A percentile compares a stretch with the other conserved stretches of the same genome.
Conservation (phyloP, 2,797 vertebrate species). For the Lepidocolaptes lacrymiger region DNA sequence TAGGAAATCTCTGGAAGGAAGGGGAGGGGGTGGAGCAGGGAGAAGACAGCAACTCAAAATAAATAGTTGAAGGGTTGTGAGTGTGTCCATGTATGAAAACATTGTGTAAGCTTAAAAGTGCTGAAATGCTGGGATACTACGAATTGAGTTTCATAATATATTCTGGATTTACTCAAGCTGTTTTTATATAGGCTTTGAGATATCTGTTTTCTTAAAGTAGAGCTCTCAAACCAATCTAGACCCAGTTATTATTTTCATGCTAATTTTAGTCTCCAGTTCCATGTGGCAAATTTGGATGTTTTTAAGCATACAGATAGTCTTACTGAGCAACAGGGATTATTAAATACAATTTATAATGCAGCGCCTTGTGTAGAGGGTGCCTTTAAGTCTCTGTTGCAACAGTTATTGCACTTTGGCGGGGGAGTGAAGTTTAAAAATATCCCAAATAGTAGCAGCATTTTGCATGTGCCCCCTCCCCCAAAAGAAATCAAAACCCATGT, state of each 20-base stretch:
- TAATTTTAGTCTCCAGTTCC: not conserved
- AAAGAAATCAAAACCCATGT: not conserved
- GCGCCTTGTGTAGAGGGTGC: not conserved
- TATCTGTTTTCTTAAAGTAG: not conserved
- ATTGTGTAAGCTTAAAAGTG: not conserved
- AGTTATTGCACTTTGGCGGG: not conserved
- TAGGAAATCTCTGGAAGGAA: not conserved
- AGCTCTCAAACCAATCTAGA: not conserved
- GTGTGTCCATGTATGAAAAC: not conserved
- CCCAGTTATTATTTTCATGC: not conserved
- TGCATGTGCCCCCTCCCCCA: not conserved
- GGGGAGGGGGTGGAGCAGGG: not conserved
- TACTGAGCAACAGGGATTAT: not conserved
- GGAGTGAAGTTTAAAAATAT: not conserved
- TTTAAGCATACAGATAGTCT: not conserved
- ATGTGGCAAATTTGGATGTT: not conserved
- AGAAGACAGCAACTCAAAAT: not conserved
- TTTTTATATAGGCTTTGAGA: not conserved
- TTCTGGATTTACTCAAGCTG: not conserved
- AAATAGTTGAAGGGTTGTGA: not conserved
- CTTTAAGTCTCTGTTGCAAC: not conserved
- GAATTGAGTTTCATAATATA: not conserved
- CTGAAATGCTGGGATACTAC: not conserved
- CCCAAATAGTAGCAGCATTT: not conserved
- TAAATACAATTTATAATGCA: not conserved